Base-by-base conservation (phyloP, 2,113 vertebrate genomes). In the Brachypteracias leptosomus region DNA sequence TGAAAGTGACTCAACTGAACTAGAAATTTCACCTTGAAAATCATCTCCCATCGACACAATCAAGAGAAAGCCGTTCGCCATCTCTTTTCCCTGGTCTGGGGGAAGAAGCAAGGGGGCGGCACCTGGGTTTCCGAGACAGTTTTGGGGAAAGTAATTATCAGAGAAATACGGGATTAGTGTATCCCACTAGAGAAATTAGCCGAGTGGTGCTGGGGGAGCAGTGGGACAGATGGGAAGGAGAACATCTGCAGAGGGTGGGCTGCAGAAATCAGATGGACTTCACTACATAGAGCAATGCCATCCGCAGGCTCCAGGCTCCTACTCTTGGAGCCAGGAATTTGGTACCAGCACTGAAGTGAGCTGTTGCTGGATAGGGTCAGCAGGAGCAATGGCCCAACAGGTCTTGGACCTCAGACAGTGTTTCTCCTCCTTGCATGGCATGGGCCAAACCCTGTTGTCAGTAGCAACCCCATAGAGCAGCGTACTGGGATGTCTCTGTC, bases 11-110 rank as follows among this genome's bases (percentile, higher is more conserved):
- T 99, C 98, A 98, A 98, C 97, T 98, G 98, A 98, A 98, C 98
- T 98, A 98, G 98, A 99, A 98, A 98, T 98, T 98, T 98, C 98
- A 99, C 99, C 98, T 99, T 99, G 99, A 99, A 99, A 99, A 99
- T 98, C 98, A 98, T 98, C 98, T 98, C 98, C 98, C 98, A 93
- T 97, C 95, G 89, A 97, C 96, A 96, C 98, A 97, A 98, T 98
- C 98, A 98, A 97, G 98, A 98, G 92, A 67, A 74, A 95, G 93
- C 65, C 11, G 61, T 93, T 95, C 65, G 91, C 96, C 87, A 92
- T 85, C 83, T 93, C 96, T 93, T 93, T 21, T 76, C 18, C 47
- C 84, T 28, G 88, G 77, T 21, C 7, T 47, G 24, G n/a, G 71
- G 68, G 73, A 91, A 85, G 11, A 36, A 44, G 4, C 2, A 6